Percentiles rank a stretch among this genome's conserved stretches.
These are phyloP conservation scores for Xerus inauris DNA, from an alignment of 2,113 vertebrate species.

Conservation along the genomic window DNA sequence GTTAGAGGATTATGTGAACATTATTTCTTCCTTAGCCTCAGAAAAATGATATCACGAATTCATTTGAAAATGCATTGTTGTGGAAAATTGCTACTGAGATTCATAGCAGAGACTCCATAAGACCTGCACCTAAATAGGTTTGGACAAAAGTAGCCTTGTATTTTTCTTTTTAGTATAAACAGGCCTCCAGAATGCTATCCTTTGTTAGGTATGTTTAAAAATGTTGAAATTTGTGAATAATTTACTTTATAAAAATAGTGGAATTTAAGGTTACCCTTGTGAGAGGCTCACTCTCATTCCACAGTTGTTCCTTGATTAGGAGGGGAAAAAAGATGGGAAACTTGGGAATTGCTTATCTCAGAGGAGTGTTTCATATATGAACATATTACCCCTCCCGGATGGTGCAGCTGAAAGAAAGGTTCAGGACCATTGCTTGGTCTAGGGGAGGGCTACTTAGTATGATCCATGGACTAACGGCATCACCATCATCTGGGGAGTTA, in stretches of 20 bases:
- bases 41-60: background rate
- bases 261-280: background rate
- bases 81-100: background rate
- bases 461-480: background rate
- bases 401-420: background rate
- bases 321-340: background rate
- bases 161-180: background rate
- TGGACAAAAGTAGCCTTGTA: background rate
- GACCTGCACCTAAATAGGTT: background rate
- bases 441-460: background rate
- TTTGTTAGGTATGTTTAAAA: slow-evolving; percentile 26
- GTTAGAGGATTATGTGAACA: background rate
- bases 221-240: background rate
- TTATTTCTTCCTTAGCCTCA: background rate
- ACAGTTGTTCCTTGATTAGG: background rate
- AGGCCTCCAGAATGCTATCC: background rate
- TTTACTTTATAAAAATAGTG: background rate
- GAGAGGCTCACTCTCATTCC: background rate
- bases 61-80: background rate
- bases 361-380: background rate
- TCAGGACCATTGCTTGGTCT: background rate
- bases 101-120: background rate
- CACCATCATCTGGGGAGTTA: background rate
- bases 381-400: rapidly evolving
- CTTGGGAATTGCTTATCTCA: background rate